Evolutionary conservation across 2,797 vertebrate species (phyloP), one percentile per base, ranked within the genome.

Genomic region (Acrocephalus scirpaceus): DNA sequence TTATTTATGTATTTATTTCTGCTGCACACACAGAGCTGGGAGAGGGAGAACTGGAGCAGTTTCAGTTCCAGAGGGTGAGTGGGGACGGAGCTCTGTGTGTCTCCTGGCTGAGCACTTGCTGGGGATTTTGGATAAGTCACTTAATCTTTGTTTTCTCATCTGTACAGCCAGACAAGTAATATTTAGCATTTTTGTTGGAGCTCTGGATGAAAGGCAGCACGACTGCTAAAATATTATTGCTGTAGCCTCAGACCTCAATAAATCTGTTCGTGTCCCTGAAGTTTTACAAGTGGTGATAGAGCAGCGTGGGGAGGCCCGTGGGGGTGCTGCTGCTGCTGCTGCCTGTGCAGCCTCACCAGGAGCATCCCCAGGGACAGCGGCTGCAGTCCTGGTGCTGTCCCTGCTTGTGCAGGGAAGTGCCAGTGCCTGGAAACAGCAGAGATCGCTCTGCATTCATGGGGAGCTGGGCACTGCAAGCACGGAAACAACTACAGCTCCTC

Each of bases 381-480:
- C 92, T 38, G 66, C 42, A 3, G 54, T 9, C 40, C 65, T 53
- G 1, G 3, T 3, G 47, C 29, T 8, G 42, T 48, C 47, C 70
- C 88, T 1, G 53, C 0, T 13, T 18, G 2, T 5, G 62, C 7
- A 7, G 26, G 3, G 60, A 74, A 72, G 56, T 3, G 54, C 44
- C 3, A 36, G 36, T 4, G 80, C 58, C 7, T 26, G 48, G 7
- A 1, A 53, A 36, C 9, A 2, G 0, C 0, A 34, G 56, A 26
- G 1, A 20, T 32, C 44, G 76, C 61, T 38, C 42, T 38, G 86
- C 65, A 2, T 38, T 9, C 30, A 1, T 0, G 9, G 67, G 27
- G 40, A 73, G 60, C 23, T 0, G 1, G 17, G 40, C 23, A 5
- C 2, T 10, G 21, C 32, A 16, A 18, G 2, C 16, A 3, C 0